phyloP scores from a whole-genome alignment of 2,888 invertebrate species.

The Lamellibrachia satsuma region DNA sequence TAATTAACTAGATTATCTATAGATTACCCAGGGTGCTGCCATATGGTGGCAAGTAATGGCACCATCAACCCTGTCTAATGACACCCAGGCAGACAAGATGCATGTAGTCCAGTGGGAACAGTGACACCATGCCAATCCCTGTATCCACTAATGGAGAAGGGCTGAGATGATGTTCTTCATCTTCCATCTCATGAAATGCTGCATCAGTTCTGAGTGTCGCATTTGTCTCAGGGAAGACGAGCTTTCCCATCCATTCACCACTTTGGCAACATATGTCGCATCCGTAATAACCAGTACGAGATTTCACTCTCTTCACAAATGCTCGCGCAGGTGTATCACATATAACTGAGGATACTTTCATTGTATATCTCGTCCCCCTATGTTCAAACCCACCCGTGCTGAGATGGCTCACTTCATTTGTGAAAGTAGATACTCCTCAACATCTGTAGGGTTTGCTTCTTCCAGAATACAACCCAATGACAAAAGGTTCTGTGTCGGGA shows the following conservation, averaged over 20 bases:
- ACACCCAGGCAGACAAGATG: conserved; percentile 55
- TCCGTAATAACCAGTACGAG: conserved; percentile 49
- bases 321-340: conserved; percentile 47
- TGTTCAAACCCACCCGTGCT: conserved; percentile 49
- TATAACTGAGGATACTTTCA: conserved; percentile 40
- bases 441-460: conserved; percentile 22
- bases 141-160: conserved; percentile 44
- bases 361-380: conserved; percentile 41
- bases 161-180: conserved; percentile 43
- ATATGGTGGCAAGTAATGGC: no score
- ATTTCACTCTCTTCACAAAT: conserved; percentile 45
- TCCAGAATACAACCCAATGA: conserved; percentile 28
- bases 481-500: conserved; percentile 19
- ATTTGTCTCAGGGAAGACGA: conserved; percentile 22
- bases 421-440: conserved; percentile 24
- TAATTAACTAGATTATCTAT: no score
- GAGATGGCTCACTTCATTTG: conserved; percentile 32
- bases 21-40: no score
- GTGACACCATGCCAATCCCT: conserved; percentile 26
- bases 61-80: conserved; percentile 29
- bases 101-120: conserved; percentile 56
- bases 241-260: background rate
- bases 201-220: conserved; percentile 32
- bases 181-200: conserved; percentile 39
- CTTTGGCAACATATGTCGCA: conserved; percentile 50